Conservation (phyloP, 2,888 invertebrate genomes). For the Calliphora vomitoria region DNA sequence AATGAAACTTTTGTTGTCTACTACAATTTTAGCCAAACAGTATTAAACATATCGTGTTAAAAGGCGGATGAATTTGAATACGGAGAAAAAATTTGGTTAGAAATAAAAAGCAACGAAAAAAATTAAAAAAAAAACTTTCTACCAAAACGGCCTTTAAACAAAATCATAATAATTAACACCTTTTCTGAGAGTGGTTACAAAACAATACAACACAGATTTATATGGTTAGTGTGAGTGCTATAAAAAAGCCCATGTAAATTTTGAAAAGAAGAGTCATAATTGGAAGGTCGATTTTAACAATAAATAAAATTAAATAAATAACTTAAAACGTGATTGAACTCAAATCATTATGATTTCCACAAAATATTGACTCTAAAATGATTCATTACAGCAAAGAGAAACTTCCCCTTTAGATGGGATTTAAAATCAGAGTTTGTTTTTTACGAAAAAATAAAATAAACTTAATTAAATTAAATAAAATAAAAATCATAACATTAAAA, state of each 20-base stretch:
- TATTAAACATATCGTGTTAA: conserved; percentile 42
- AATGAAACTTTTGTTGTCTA: conserved; percentile 22
- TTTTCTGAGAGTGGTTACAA: not conserved
- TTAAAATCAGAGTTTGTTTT: not conserved
- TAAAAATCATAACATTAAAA: not conserved
- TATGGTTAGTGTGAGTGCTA: conserved; percentile 9
- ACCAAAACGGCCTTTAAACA: conserved; percentile 26
- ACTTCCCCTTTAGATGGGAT: not conserved
- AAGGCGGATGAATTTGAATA: conserved; percentile 47
- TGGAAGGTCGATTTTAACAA: not conserved
- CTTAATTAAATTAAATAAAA: not conserved
- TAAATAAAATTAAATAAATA: not conserved
- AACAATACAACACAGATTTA: not conserved
- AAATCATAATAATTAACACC: conserved; percentile 41
- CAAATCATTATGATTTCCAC: not conserved
- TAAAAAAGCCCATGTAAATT: not conserved
- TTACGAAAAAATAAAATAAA: not conserved
- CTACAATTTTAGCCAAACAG: conserved; percentile 34
- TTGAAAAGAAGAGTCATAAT: not conserved
- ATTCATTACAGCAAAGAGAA: not conserved
- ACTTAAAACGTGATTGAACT: not conserved
- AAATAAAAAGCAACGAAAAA: conserved; percentile 15
- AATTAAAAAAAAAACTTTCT: conserved; percentile 54
- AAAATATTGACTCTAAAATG: not conserved
- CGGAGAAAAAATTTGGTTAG: not conserved